Conservation (phyloP, 2,888 invertebrate genomes). For the Heliconius cydno region DNA sequence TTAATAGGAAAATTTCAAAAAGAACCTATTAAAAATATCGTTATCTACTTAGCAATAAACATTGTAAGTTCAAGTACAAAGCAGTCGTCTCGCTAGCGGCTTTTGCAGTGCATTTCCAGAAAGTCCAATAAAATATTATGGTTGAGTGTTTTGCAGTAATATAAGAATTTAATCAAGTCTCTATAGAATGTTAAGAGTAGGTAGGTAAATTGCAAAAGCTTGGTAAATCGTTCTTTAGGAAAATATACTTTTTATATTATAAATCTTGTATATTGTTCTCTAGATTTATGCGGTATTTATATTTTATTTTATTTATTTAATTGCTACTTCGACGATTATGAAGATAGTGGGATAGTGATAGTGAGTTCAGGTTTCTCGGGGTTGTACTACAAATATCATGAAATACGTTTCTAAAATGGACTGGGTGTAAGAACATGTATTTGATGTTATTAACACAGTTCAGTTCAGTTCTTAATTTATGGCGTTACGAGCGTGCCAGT, state of each 20-base stretch:
- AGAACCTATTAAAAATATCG: background rate
- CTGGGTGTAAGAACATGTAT: background rate
- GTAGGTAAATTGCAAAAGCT: background rate
- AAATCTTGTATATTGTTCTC: background rate
- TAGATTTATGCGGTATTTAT: background rate
- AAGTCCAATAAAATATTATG: background rate
- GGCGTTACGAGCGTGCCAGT: no score
- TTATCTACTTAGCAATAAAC: slow-evolving; percentile 13
- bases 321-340: background rate
- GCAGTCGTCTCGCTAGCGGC: background rate
- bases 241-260: no score
- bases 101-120: slow-evolving; percentile 14
- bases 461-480: no score
- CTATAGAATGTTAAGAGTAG: background rate
- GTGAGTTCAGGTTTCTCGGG: background rate
- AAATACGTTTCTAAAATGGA: background rate
- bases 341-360: no score
- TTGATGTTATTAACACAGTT: no score
- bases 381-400: background rate
- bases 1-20: background rate
- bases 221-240: background rate
- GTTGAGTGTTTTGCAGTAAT: slow-evolving; percentile 8
- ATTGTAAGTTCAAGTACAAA: slow-evolving; percentile 3
- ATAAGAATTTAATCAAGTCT: background rate
- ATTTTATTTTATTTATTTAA: no score